Evolutionary conservation across 2,888 invertebrate genomes (phyloP).

Genomic region (Limnephilus auricula): DNA sequence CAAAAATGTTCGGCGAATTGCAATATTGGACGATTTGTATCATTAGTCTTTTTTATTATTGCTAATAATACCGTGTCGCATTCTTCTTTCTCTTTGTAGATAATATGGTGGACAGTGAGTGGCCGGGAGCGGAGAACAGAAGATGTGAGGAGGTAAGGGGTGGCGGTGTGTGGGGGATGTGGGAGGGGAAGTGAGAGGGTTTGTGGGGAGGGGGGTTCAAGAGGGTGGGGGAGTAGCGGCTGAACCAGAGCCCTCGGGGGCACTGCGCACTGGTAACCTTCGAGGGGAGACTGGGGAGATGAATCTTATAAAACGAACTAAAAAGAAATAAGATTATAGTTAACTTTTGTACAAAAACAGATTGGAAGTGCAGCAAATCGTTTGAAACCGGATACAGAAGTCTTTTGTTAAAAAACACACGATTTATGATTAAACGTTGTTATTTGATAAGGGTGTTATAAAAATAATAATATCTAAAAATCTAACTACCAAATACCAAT

Average conservation of each 20-base stretch:
- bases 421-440: no score
- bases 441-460: no score
- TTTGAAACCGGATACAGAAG: no score
- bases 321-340: neutral
- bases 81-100: neutral
- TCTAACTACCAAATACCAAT: no score
- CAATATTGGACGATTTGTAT: neutral
- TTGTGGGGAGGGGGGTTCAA: constrained; percentile 1
- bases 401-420: no score
- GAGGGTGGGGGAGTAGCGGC: neutral
- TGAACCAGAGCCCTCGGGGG: constrained; percentile 40
- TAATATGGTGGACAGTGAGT: constrained; percentile 29
- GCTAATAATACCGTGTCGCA: constrained; percentile 6
- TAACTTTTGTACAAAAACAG: no score
- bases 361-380: no score
- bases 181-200: neutral
- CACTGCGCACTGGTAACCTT: constrained; percentile 45
- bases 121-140: neutral
- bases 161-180: neutral
- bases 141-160: neutral
- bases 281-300: constrained; percentile 1
- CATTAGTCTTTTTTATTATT: neutral
- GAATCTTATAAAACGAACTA: neutral
- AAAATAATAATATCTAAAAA: no score
- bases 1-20: neutral